A percentile compares a stretch with the other conserved stretches of the same genome.
phyloP scores from a whole-genome alignment of 2,113 vertebrate genomes.

The Dunckerocampus dactyliophorus region DNA sequence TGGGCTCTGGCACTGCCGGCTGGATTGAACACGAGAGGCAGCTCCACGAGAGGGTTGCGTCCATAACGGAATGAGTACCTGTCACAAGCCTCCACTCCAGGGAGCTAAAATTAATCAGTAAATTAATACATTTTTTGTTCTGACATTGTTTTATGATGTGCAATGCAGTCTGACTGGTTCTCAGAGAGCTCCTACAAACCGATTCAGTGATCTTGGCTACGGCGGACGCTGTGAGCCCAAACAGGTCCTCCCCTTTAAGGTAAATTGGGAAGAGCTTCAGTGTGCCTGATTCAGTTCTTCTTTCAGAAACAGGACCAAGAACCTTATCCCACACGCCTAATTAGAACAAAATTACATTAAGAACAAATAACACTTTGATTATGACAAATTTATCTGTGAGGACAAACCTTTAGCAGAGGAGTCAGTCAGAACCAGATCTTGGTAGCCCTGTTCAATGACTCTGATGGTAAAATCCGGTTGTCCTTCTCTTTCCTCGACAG shows the following conservation, averaged over 20 bases:
- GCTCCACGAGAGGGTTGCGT: constrained; percentile 87
- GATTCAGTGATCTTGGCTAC: constrained; percentile 93
- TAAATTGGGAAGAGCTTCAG: constrained; percentile 91
- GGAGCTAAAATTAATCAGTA: constrained; percentile 74
- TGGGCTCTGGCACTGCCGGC: constrained; percentile 89
- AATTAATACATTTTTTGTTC: background rate
- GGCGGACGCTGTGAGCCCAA: constrained; percentile 89
- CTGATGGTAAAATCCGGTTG: constrained; percentile 83
- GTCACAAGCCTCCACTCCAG: constrained; percentile 90
- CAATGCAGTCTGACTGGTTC: background rate
- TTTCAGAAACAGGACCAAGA: constrained; percentile 86
- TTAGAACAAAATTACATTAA: constrained; percentile 3
- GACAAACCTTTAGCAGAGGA: constrained; percentile 84
- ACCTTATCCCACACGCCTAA: constrained; percentile 96
- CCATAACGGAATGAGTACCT: constrained; percentile 94
- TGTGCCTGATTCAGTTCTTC: constrained; percentile 83
- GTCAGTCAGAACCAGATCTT: constrained; percentile 85
- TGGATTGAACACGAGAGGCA: constrained; percentile 91
- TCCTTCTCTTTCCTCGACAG: constrained; percentile 84
- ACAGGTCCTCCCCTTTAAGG: constrained; percentile 93
- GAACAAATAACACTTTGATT: background rate
- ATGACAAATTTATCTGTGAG: background rate
- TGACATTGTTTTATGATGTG: background rate
- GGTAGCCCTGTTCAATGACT: constrained; percentile 89
- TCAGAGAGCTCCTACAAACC: constrained; percentile 69